Conservation (phyloP, 53 echinoderm and acorn worm genomes). For the Apostichopus leukothele region DNA sequence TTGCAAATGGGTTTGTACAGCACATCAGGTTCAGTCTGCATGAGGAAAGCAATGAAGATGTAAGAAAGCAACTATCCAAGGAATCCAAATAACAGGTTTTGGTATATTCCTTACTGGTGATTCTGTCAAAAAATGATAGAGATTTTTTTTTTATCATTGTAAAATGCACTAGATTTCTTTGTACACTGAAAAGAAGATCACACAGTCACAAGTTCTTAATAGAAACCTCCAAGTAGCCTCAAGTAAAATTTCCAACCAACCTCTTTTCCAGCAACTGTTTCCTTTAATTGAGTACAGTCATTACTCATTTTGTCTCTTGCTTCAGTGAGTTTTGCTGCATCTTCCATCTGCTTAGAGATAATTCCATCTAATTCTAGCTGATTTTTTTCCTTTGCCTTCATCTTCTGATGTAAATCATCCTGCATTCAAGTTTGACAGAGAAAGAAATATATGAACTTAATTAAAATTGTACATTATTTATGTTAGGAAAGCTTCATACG, state of each 20-base stretch:
- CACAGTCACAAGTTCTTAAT: too few species aligned
- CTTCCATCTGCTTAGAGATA: constrained; percentile 16
- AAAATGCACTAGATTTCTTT: too few species aligned
- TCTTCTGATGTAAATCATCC: background rate
- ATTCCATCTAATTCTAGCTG: constrained; percentile 3
- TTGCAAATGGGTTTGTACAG: too few species aligned
- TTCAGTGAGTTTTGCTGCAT: constrained; percentile 12
- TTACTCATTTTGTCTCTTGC: constrained; percentile 19
- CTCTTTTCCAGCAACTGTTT: constrained; percentile 24
- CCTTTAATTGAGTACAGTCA: constrained; percentile 1
- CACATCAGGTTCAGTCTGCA: too few species aligned
- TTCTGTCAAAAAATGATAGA: too few species aligned
- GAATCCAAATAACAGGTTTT: too few species aligned
- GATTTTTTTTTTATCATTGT: too few species aligned
- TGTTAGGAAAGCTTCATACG: background rate
- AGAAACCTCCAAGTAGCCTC: too few species aligned
- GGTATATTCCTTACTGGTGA: too few species aligned
- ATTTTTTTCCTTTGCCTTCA: constrained; percentile 6
- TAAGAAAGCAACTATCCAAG: too few species aligned
- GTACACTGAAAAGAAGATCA: too few species aligned
- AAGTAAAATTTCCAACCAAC: background rate
- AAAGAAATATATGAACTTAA: background rate
- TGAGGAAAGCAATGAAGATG: too few species aligned
- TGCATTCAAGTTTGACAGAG: background rate
- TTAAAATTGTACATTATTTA: background rate